phyloP scores from a whole-genome alignment of 2,113 vertebrate species.

The Anguilla japonica region DNA sequence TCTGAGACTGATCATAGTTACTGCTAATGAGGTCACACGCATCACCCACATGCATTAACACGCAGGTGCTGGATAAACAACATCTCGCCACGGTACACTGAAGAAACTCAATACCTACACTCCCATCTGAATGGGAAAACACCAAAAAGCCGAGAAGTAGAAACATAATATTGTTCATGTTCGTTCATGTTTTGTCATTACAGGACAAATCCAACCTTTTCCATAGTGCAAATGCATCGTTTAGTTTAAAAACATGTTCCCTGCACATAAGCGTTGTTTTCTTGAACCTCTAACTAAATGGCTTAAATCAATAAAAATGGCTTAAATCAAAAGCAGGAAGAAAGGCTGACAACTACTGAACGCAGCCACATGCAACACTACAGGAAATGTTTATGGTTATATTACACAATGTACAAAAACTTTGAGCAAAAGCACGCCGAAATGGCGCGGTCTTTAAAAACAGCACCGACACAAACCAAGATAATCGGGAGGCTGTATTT shows the following conservation, averaged over 20 bases:
- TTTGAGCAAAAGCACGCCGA: not conserved
- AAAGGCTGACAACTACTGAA: too few species aligned
- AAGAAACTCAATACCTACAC: not conserved
- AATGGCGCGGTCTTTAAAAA: not conserved
- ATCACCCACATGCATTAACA: not conserved
- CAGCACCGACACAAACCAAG: not conserved
- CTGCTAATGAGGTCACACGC: not conserved
- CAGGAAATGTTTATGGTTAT: not conserved
- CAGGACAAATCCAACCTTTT: too few species aligned
- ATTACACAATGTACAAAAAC: not conserved
- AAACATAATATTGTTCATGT: too few species aligned
- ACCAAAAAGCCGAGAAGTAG: too few species aligned
- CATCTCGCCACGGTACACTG: too few species aligned
- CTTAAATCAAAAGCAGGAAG: too few species aligned
- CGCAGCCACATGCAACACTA: not conserved
- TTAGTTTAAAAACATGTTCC: not conserved
- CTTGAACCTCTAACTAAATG: not conserved
- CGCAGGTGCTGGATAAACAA: not conserved
- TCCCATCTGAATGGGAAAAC: not conserved
- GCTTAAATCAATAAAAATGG: not conserved
- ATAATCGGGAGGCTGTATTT: not conserved
- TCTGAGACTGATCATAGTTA: not conserved
- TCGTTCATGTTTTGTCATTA: too few species aligned
- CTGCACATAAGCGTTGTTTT: not conserved
- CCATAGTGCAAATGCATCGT: not conserved